phyloP scores from a whole-genome alignment of 2,888 invertebrate species.

The Synergus laeviventris region DNA sequence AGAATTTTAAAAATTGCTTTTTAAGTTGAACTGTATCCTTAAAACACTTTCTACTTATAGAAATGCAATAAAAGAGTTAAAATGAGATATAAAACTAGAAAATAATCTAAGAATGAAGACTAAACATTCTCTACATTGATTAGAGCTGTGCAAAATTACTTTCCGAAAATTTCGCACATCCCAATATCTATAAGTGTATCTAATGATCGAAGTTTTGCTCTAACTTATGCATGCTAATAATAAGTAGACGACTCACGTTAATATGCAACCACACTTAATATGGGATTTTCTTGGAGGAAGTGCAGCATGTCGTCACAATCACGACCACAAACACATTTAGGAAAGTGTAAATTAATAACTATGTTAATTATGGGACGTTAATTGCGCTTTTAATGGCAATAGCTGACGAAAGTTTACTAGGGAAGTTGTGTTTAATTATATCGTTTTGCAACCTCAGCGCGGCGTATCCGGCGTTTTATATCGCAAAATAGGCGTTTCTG shows the following conservation, averaged over 20 bases:
- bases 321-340: background rate
- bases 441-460: background rate
- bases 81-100: background rate
- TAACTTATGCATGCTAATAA: conserved; percentile 26
- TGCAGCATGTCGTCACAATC: conserved; percentile 37
- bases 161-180: too few species aligned
- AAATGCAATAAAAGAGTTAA: too few species aligned
- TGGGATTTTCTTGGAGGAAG: conserved; percentile 37
- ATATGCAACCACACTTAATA: conserved; percentile 40
- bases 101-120: background rate
- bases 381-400: conserved; percentile 12
- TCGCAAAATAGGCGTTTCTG: conserved; percentile 16
- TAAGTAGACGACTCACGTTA: conserved; percentile 23
- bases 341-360: conserved; percentile 17
- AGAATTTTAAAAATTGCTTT: too few species aligned
- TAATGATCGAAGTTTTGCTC: background rate
- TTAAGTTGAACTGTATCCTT: too few species aligned
- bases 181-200: background rate
- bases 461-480: conserved; percentile 17
- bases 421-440: conserved; percentile 21
- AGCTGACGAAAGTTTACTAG: background rate
- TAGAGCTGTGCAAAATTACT: too few species aligned
- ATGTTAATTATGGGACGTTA: conserved; percentile 40
- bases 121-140: too few species aligned
- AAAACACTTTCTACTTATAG: too few species aligned